These are phyloP conservation scores for Platichthys stellatus DNA, from an alignment of 2,113 vertebrate species.

Conservation along the genomic window DNA sequence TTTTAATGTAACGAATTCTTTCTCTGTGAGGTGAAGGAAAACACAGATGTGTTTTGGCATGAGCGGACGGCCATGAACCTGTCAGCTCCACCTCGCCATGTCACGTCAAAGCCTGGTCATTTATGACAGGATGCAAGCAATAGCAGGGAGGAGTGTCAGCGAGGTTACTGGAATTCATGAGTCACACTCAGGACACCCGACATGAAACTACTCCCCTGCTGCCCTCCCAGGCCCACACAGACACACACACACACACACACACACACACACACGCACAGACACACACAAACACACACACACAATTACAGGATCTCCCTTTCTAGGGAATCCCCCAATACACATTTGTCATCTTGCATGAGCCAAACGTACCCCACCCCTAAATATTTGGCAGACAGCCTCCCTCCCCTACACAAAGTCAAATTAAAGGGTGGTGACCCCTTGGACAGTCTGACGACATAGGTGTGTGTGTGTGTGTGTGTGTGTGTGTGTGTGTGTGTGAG, in stretches of 20 bases:
- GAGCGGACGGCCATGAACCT: background rate
- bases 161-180: slow-evolving; percentile 69
- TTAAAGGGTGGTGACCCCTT: slow-evolving; percentile 62
- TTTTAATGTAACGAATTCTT: background rate
- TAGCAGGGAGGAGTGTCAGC: slow-evolving; percentile 49
- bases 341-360: slow-evolving; percentile 37
- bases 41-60: background rate
- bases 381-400: slow-evolving; percentile 58
- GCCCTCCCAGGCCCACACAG: slow-evolving; percentile 26
- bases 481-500: slow-evolving; percentile 10
- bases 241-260: slow-evolving; percentile 40
- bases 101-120: slow-evolving; percentile 1
- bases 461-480: slow-evolving; percentile 8
- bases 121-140: slow-evolving; percentile 8
- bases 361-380: slow-evolving; percentile 55
- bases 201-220: slow-evolving; percentile 29
- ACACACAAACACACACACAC: slow-evolving; percentile 52
- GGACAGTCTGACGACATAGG: slow-evolving; percentile 14
- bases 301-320: slow-evolving; percentile 76
- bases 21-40: background rate
- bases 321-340: slow-evolving; percentile 68
- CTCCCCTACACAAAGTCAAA: slow-evolving; percentile 26
- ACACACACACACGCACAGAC: slow-evolving; percentile 58
- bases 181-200: slow-evolving; percentile 60
- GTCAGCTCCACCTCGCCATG: background rate